phyloP scores from a whole-genome alignment of 2,888 invertebrate genomes.

The Rotaria magnacalcarata region DNA sequence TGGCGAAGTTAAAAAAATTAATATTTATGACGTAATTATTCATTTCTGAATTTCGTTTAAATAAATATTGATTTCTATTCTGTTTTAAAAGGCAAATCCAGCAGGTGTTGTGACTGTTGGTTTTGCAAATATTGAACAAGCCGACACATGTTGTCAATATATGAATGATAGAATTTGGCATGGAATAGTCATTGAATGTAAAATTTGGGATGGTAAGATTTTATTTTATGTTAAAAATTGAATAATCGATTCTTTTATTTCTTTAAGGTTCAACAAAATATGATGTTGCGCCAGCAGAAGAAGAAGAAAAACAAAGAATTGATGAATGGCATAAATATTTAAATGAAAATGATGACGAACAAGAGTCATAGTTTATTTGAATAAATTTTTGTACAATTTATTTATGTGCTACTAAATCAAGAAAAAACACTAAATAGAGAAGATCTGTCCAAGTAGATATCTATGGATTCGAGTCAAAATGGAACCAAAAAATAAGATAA shows the following conservation, averaged over 20 bases:
- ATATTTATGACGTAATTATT: conserved; percentile 76
- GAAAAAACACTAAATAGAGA: background rate
- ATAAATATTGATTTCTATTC: background rate
- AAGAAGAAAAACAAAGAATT: conserved; percentile 37
- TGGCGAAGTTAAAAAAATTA: conserved; percentile 83
- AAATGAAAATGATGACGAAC: conserved; percentile 4
- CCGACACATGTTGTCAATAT: conserved; percentile 45
- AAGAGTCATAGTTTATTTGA: background rate
- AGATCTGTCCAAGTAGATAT: no score
- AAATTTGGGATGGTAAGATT: conserved; percentile 44
- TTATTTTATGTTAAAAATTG: background rate
- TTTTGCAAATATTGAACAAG: conserved; percentile 39
- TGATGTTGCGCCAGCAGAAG: conserved; percentile 38
- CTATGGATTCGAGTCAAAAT: no score
- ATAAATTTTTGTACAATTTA: background rate
- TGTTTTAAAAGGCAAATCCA: conserved; percentile 30
- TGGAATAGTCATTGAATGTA: conserved; percentile 39
- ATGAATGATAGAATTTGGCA: conserved; percentile 46
- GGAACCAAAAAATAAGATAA: no score
- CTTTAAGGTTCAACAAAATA: conserved; percentile 35
- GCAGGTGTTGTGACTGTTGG: conserved; percentile 44
- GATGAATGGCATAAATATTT: conserved; percentile 45
- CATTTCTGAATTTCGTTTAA: background rate
- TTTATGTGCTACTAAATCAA: background rate
- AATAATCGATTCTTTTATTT: background rate